phyloP scores from a whole-genome alignment of 2,888 invertebrate genomes.

The Crossocerus cetratus region DNA sequence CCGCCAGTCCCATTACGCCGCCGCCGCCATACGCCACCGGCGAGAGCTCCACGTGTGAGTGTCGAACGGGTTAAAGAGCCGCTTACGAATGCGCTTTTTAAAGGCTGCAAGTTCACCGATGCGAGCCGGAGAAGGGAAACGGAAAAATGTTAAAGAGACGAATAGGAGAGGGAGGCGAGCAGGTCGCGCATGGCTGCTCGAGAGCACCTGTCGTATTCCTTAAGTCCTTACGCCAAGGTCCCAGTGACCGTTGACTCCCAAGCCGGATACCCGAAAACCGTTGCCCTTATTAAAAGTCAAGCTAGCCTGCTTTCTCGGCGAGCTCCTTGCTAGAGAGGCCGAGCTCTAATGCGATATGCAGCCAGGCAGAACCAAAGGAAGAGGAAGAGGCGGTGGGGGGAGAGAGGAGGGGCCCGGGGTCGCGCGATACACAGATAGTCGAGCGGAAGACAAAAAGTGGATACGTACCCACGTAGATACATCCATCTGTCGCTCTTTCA shows the following conservation, averaged over 20 bases:
- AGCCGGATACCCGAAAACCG: conserved; percentile 40
- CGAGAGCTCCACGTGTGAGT: too few species aligned
- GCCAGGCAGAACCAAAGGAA: background rate
- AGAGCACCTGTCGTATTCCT: background rate
- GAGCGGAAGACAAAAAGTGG: conserved; percentile 4
- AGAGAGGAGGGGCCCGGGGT: background rate
- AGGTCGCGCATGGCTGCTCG: background rate
- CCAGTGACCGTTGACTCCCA: conserved; percentile 23
- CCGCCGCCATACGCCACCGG: too few species aligned
- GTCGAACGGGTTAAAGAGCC: too few species aligned
- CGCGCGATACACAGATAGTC: too few species aligned
- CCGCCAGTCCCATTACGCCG: too few species aligned
- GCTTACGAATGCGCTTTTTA: too few species aligned
- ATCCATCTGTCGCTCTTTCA: background rate
- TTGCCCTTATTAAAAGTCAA: conserved; percentile 41
- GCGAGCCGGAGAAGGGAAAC: background rate
- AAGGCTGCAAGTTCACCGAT: too few species aligned
- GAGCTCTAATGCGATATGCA: background rate
- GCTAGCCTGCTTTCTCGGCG: background rate
- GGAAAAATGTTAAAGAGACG: background rate
- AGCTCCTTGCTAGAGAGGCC: conserved; percentile 6
- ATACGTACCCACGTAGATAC: background rate
- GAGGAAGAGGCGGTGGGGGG: background rate
- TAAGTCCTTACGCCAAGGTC: background rate
- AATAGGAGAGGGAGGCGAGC: background rate